These are phyloP conservation scores for Terebella lapidaria DNA, from an alignment of 2,888 invertebrate genomes.

Conservation along the genomic window DNA sequence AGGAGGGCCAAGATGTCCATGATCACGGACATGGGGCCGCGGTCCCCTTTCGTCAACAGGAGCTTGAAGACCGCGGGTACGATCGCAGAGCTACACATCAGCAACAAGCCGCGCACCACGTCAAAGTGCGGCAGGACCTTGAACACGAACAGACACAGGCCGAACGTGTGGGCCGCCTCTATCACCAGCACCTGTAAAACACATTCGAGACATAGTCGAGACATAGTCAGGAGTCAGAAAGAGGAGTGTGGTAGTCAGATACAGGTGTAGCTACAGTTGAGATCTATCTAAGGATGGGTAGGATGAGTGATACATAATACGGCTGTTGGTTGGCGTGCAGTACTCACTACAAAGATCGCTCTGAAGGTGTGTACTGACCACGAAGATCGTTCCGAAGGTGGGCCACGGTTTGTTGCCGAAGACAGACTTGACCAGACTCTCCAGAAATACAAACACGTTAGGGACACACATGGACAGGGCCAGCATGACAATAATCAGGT, in stretches of 20 bases:
- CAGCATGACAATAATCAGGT: conserved; percentile 26
- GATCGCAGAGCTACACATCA: conserved; percentile 43
- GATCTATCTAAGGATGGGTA: no score
- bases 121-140: conserved; percentile 44
- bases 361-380: no score
- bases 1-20: conserved; percentile 36
- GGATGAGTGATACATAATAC: no score
- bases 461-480: conserved; percentile 23
- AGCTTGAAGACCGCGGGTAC: conserved; percentile 46
- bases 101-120: conserved; percentile 43
- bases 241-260: no score
- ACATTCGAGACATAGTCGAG: no score
- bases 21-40: conserved; percentile 31
- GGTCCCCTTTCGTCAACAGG: conserved; percentile 35
- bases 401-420: conserved; percentile 27
- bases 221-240: no score
- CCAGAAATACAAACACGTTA: conserved; percentile 27
- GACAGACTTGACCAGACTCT: conserved; percentile 24
- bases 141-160: conserved; percentile 45
- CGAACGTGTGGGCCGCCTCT: conserved; percentile 29
- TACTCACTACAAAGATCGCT: no score
- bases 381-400: conserved; percentile 24
- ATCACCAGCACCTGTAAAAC: conserved; percentile 18
- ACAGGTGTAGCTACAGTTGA: no score
- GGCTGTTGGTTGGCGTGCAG: no score